These are phyloP conservation scores for Hylaeus anthracinus DNA, from an alignment of 1,140 invertebrate species.

Conservation along the genomic window DNA sequence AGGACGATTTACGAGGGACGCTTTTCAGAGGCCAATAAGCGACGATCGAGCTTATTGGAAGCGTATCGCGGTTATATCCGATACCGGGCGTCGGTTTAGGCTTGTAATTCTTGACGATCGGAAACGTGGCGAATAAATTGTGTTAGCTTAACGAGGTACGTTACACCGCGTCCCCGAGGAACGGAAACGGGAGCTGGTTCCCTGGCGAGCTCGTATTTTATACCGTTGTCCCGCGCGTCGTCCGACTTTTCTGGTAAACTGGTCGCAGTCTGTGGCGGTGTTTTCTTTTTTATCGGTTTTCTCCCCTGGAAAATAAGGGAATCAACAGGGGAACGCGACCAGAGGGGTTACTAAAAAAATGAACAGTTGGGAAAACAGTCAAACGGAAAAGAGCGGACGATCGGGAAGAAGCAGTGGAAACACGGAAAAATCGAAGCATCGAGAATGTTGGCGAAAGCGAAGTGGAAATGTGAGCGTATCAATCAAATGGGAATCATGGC, in stretches of 20 bases:
- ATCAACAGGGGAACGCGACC: not conserved
- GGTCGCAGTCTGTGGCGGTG: slow-evolving; percentile 11
- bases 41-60: slow-evolving; percentile 4
- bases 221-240: slow-evolving; percentile 1
- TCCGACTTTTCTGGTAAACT: slow-evolving; percentile 22
- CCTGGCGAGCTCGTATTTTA: slow-evolving; percentile 39
- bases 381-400: not conserved
- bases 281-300: slow-evolving; percentile 4
- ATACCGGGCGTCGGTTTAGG: slow-evolving; percentile 15
- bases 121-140: slow-evolving; percentile 41
- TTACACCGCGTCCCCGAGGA: slow-evolving; percentile 30
- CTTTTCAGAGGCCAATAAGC: not conserved
- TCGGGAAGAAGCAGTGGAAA: slow-evolving; percentile 33
- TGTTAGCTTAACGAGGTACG: slow-evolving; percentile 45
- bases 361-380: not conserved
- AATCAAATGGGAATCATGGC: too few relatives aligned
- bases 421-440: not conserved
- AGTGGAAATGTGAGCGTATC: too few relatives aligned
- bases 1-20: not conserved
- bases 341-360: too few relatives aligned
- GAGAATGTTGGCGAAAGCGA: not conserved
- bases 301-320: not conserved
- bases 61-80: not conserved
- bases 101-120: slow-evolving; percentile 35
- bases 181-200: slow-evolving; percentile 16